A percentile compares a stretch with the other conserved stretches of the same genome.
Evolutionary conservation across 2,888 invertebrate genomes (phyloP).

Genomic region (Pachycephus smyrnensis): DNA sequence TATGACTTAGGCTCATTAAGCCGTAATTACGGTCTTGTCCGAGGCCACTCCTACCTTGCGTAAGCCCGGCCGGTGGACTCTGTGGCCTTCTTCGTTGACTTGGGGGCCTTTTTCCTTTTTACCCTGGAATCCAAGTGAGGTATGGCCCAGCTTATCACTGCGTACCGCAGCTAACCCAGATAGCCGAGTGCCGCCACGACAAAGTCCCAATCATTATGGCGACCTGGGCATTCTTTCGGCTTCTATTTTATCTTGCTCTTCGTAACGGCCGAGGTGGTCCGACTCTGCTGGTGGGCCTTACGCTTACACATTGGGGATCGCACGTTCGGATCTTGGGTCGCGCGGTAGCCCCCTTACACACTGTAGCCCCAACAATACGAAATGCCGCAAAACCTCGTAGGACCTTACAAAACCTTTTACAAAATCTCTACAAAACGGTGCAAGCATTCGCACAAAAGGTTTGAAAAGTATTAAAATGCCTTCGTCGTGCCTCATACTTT

Average conservation of each 20-base stretch:
- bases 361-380: not conserved
- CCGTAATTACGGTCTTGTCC: conserved; percentile 41
- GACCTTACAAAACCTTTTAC: not conserved
- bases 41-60: conserved; percentile 11
- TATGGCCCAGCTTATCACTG: not conserved
- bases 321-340: conserved; percentile 48
- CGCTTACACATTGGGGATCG: conserved; percentile 61
- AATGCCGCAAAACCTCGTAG: not conserved
- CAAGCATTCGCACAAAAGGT: not conserved
- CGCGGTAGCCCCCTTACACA: conserved; percentile 15
- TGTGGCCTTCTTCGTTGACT: no score
- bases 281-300: conserved; percentile 67
- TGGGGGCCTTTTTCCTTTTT: not conserved
- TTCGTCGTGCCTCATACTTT: not conserved
- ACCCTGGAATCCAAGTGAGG: not conserved
- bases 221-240: conserved; percentile 58
- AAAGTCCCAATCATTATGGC: conserved; percentile 62
- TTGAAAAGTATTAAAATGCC: not conserved
- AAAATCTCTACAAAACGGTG: not conserved
- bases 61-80: not conserved
- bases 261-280: conserved; percentile 58
- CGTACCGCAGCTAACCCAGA: not conserved
- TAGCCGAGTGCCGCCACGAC: conserved; percentile 25
- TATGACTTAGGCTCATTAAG: conserved; percentile 35
- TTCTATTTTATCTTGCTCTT: conserved; percentile 21